Percentiles rank a stretch among this genome's conserved stretches.
These are phyloP conservation scores for Drosophila robusta DNA, from an alignment of 2,888 invertebrate genomes.

Conservation along the genomic window DNA sequence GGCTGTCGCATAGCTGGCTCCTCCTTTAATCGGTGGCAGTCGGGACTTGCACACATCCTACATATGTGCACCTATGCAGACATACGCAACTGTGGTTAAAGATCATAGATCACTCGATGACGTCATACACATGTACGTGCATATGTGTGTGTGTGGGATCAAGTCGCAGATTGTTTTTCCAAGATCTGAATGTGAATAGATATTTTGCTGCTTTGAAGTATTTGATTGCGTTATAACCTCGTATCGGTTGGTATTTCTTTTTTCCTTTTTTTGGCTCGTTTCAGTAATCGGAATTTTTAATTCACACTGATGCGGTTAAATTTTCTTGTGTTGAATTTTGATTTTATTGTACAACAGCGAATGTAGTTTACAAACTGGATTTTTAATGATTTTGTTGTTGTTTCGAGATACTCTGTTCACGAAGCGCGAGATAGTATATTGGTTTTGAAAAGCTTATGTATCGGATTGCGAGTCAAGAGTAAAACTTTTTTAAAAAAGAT, in stretches of 20 bases:
- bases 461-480: no score
- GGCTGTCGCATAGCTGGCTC: conserved; percentile 23
- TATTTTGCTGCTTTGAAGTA: not conserved
- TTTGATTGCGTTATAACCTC: not conserved
- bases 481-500: no score
- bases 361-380: conserved; percentile 9
- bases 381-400: not conserved
- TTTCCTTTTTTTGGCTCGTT: not conserved
- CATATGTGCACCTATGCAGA: conserved; percentile 4
- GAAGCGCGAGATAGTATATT: not conserved
- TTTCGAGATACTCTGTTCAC: not conserved
- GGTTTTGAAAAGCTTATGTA: not conserved
- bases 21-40: conserved; percentile 6
- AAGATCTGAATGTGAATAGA: conserved; percentile 25
- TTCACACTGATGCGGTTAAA: not conserved
- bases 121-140: not conserved
- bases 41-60: conserved; percentile 8
- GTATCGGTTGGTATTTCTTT: not conserved
- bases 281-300: not conserved
- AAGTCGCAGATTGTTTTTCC: not conserved
- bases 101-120: conserved; percentile 3
- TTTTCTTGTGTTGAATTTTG: conserved; percentile 4
- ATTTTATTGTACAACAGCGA: not conserved
- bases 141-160: not conserved
- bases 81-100: not conserved